These are phyloP conservation scores for Erynnis tages DNA, from an alignment of 2,888 invertebrate genomes.

Conservation along the genomic window DNA sequence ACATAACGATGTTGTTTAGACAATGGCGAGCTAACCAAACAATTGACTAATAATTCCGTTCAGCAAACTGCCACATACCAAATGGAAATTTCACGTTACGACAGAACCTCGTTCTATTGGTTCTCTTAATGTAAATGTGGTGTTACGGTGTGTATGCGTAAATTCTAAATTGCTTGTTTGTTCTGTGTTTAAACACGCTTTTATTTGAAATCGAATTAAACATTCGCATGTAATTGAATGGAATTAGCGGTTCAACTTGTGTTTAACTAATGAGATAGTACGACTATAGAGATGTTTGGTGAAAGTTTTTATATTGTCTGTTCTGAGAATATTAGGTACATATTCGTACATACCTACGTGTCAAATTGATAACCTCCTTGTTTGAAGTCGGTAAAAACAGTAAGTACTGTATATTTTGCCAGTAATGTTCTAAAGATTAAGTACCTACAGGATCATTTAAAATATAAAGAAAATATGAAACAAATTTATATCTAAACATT, in stretches of 20 bases:
- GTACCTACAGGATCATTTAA: no score
- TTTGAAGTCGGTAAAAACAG: no score
- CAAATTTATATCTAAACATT: no score
- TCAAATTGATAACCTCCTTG: no score
- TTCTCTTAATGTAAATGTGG: constrained; percentile 59
- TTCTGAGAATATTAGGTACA: no score
- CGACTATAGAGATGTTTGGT: neutral
- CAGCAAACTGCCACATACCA: constrained; percentile 56
- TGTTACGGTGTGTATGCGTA: constrained; percentile 44
- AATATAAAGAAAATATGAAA: no score
- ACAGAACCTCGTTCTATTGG: constrained; percentile 48
- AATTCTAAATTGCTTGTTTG: constrained; percentile 39
- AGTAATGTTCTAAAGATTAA: no score
- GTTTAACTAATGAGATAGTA: constrained; percentile 5
- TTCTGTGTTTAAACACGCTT: constrained; percentile 35
- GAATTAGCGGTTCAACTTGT: constrained; percentile 6
- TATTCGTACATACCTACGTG: no score
- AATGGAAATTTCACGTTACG: constrained; percentile 63
- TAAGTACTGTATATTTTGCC: no score
- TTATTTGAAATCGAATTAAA: constrained; percentile 31
- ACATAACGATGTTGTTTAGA: constrained; percentile 49
- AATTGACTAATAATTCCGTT: constrained; percentile 64
- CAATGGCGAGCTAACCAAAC: constrained; percentile 56
- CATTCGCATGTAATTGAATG: constrained; percentile 6
- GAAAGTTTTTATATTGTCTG: neutral